Evolutionary conservation across 2,888 invertebrate genomes (phyloP), one percentile per base, ranked within the genome.

Genomic region (Nematopogon swammerdamellus): DNA sequence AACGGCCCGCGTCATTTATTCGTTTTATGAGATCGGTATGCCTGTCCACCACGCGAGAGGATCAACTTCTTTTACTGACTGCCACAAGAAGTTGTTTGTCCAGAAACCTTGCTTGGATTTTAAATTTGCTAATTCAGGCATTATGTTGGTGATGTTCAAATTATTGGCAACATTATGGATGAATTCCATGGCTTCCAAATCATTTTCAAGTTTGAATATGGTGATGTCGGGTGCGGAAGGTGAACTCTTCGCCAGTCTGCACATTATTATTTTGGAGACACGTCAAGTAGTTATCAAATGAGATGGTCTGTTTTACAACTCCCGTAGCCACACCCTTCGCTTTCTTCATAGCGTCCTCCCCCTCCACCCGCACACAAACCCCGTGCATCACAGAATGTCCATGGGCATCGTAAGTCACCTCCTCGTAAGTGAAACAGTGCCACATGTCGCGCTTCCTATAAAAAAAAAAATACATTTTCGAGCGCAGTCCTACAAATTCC

Each of bases 391-490:
- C n/a, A n/a, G n/a, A n/a, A n/a, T n/a, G n/a, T n/a, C n/a, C n/a
- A n/a, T n/a, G n/a, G n/a, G n/a, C n/a, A n/a, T n/a, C n/a, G n/a
- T n/a, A n/a, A n/a, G n/a, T n/a, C n/a, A n/a, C n/a, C n/a, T n/a
- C n/a, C n/a, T n/a, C n/a, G n/a, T n/a, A n/a, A n/a, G n/a, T n/a
- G n/a, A n/a, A n/a, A n/a, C n/a, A n/a, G n/a, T n/a, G n/a, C n/a
- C n/a, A n/a, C n/a, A n/a, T n/a, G n/a, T n/a, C n/a, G n/a, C n/a
- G n/a, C n/a, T n/a, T n/a, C n/a, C n/a, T n/a, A n/a, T n/a, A n/a
- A n/a, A n/a, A n/a, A n/a, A n/a, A n/a, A n/a, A n/a, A 17, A 44
- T 53, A 53, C 46, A 52, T 51, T 52, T 55, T 55, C 2, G 51
- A 48, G 20, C 55, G 30, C 36, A 55, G 47, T 18, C 53, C 52